A percentile compares a stretch with the other conserved stretches of the same genome.
Conservation (phyloP, 2,888 invertebrate genomes). For the Acanthosepion lycidas region DNA sequence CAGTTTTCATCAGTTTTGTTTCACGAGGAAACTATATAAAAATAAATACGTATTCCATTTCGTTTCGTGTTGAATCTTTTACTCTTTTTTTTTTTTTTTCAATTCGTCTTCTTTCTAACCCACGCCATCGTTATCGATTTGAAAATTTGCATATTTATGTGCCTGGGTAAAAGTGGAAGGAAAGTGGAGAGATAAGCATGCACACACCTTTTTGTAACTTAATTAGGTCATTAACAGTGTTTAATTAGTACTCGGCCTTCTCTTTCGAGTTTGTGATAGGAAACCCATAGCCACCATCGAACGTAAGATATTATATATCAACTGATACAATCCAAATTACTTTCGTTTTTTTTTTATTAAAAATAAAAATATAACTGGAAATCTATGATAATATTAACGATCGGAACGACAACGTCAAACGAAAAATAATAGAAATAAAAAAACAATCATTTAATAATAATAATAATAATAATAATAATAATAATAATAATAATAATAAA, state of each 20-base stretch:
- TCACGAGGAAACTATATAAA: not conserved
- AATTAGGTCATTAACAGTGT: not conserved
- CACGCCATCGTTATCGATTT: not conserved
- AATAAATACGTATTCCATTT: not conserved
- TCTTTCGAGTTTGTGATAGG: not conserved
- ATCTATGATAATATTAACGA: too few relatives aligned
- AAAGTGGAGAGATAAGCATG: not conserved
- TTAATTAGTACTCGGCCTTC: not conserved
- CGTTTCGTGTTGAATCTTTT: not conserved
- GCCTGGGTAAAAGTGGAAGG: not conserved
- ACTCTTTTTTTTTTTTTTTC: not conserved
- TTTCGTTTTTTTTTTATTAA: not conserved
- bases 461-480: not conserved
- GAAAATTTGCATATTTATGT: not conserved
- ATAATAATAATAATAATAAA: not conserved
- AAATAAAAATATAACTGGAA: too few relatives aligned
- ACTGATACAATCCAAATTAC: not conserved
- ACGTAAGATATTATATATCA: constrained; percentile 33
- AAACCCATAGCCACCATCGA: not conserved
- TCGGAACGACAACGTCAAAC: not conserved
- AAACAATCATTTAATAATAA: not conserved
- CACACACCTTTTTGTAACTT: not conserved
- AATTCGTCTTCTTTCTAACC: not conserved
- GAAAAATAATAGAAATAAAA: not conserved
- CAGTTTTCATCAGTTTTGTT: not conserved